These are phyloP conservation scores for Pelvicachromis taeniatus DNA, from an alignment of 2,113 vertebrate genomes.

Conservation along the genomic window DNA sequence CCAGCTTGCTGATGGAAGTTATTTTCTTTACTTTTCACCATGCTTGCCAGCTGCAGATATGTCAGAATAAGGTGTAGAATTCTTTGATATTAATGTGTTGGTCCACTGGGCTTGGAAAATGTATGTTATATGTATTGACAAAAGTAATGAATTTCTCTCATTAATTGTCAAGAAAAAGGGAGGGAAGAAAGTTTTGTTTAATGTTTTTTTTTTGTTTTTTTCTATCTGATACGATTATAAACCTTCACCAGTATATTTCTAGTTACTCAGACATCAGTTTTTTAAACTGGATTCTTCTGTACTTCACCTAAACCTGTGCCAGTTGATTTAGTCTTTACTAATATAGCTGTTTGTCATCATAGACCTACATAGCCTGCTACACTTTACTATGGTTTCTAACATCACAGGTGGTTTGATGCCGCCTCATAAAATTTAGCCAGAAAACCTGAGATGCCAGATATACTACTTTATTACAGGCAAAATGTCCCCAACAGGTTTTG, in stretches of 20 bases:
- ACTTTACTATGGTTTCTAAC: not conserved
- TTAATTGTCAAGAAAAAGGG: not conserved
- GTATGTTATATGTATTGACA: not conserved
- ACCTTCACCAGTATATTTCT: not conserved
- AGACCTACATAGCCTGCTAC: not conserved
- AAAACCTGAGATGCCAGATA: no score
- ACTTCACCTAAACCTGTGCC: not conserved
- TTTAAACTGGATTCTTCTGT: not conserved
- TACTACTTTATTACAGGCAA: not conserved
- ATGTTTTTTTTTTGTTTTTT: no score
- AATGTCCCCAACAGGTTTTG: not conserved
- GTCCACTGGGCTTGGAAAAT: not conserved
- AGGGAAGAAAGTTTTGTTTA: fast-evolving
- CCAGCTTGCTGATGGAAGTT: not conserved
- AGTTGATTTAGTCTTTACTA: not conserved
- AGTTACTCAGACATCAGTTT: not conserved
- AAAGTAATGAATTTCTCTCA: not conserved
- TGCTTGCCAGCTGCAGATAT: not conserved
- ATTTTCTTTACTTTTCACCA: not conserved
- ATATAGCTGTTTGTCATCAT: not conserved
- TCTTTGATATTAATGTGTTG: not conserved
- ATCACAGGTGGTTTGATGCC: not conserved
- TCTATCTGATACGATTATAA: no score
- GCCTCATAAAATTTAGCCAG: not conserved
- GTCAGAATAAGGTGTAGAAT: not conserved